These are phyloP conservation scores for Drosophila nigromelanica DNA, from an alignment of 1,140 invertebrate species.

Conservation along the genomic window DNA sequence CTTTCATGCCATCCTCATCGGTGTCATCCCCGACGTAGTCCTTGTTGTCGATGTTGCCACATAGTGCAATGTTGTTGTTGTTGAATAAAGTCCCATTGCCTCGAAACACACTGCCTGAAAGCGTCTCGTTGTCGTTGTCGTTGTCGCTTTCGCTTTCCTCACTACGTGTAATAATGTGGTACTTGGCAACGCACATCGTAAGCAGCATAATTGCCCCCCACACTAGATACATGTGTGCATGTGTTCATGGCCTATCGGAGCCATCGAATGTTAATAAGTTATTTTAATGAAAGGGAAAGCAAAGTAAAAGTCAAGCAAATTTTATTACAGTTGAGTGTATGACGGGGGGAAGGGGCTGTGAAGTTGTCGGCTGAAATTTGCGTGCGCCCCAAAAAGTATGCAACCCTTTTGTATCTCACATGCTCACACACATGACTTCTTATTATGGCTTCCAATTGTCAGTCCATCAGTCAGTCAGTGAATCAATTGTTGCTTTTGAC, in stretches of 20 bases:
- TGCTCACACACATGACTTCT: constrained; percentile 23
- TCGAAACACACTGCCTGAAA: constrained; percentile 29
- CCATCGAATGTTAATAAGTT: constrained; percentile 65
- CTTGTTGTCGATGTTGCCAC: constrained; percentile 17
- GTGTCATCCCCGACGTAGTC: constrained; percentile 35
- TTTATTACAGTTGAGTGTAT: constrained; percentile 7
- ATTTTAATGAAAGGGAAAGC: constrained; percentile 1
- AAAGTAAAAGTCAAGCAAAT: constrained; percentile 17
- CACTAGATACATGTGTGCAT: not conserved
- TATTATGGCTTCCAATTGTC: constrained; percentile 62
- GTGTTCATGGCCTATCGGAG: constrained; percentile 14
- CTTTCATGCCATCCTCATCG: constrained; percentile 46
- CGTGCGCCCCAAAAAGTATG: constrained; percentile 19
- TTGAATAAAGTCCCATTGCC: constrained; percentile 49
- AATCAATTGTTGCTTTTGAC: constrained; percentile 46
- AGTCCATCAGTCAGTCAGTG: constrained; percentile 18
- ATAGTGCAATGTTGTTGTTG: constrained; percentile 21
- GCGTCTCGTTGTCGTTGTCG: constrained; percentile 10
- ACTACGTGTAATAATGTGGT: constrained; percentile 17
- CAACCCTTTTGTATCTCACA: constrained; percentile 16
- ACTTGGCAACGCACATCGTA: constrained; percentile 34
- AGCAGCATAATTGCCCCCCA: constrained; percentile 4
- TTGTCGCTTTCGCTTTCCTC: constrained; percentile 1
- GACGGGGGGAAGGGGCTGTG: not conserved
- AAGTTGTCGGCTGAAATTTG: not conserved